A percentile compares a stretch with the other conserved stretches of the same genome.
Conservation (phyloP, 1,140 invertebrate species). For the Lepidurus packardi region DNA sequence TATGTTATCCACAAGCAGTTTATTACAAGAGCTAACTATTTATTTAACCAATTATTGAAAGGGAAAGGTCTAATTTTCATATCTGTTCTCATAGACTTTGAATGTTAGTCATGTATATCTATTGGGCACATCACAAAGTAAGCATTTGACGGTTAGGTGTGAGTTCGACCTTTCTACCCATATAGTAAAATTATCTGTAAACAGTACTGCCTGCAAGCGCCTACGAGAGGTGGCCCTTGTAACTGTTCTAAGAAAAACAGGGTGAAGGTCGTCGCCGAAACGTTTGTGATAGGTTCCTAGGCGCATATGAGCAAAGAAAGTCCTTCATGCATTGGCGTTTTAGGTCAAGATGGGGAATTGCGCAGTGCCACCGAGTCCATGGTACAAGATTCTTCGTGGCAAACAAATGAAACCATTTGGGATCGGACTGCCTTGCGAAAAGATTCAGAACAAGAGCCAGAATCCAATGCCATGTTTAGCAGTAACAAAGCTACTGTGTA, state of each 20-base stretch:
- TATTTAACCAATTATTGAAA: no score
- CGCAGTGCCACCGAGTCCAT: constrained; percentile 17
- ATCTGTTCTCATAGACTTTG: not conserved
- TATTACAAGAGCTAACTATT: no score
- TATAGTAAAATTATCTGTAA: not conserved
- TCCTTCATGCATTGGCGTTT: not conserved
- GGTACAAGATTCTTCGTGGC: constrained; percentile 17
- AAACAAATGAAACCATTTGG: constrained; percentile 19
- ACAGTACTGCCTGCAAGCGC: not conserved
- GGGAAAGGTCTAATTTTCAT: no score
- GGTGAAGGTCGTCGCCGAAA: not conserved
- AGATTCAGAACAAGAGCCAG: not conserved
- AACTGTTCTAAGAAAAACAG: not conserved
- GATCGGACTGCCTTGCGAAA: constrained; percentile 20
- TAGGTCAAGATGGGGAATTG: constrained; percentile 14
- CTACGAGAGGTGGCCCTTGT: not conserved
- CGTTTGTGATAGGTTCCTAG: constrained; percentile 12
- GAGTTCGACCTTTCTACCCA: not conserved
- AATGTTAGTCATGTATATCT: not conserved
- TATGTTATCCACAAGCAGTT: no score
- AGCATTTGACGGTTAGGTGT: not conserved
- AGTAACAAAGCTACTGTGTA: not conserved
- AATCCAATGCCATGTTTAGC: constrained; percentile 18
- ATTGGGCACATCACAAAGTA: not conserved
- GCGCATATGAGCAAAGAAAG: not conserved